Evolutionary conservation across 92 coral and sea anemone genomes (phyloP).

Genomic region (Phenganax stokvisi): DNA sequence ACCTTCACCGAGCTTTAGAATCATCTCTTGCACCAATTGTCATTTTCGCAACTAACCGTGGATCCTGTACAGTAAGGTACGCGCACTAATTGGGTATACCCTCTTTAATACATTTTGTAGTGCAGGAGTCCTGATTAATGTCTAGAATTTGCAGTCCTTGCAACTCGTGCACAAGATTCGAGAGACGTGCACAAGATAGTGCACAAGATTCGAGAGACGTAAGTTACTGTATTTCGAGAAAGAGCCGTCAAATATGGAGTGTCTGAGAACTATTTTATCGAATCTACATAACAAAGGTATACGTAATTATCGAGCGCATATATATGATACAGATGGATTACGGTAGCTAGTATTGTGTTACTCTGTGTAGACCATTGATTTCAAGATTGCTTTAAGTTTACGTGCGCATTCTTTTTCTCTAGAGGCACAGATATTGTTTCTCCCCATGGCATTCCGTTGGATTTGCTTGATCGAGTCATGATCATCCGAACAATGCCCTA

Average conservation of each 20-base stretch:
- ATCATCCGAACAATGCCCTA: constrained; percentile 90
- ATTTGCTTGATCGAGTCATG: constrained; percentile 94
- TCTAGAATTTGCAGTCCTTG: background rate
- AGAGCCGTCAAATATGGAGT: too few relatives aligned
- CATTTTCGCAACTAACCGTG: constrained; percentile 95
- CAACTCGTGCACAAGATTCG: too few relatives aligned
- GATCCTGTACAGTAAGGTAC: constrained; percentile 82
- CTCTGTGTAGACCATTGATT: too few relatives aligned
- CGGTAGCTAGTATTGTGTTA: too few relatives aligned
- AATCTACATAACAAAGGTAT: too few relatives aligned
- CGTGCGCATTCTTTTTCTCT: background rate
- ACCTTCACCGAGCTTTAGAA: constrained; percentile 94
- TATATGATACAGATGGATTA: too few relatives aligned
- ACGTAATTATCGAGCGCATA: too few relatives aligned
- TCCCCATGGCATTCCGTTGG: constrained; percentile 97
- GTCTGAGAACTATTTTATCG: too few relatives aligned
- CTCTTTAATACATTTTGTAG: background rate
- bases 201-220: too few relatives aligned
- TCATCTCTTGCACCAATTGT: constrained; percentile 95
- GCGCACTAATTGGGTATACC: background rate
- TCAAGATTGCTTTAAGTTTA: too few relatives aligned
- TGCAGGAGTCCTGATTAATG: background rate
- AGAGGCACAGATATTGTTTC: constrained; percentile 91
- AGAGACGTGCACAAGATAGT: too few relatives aligned
- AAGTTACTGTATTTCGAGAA: too few relatives aligned